These are phyloP conservation scores for Neolamprologus kungweensis DNA, from an alignment of 2,113 vertebrate species.

Conservation along the genomic window DNA sequence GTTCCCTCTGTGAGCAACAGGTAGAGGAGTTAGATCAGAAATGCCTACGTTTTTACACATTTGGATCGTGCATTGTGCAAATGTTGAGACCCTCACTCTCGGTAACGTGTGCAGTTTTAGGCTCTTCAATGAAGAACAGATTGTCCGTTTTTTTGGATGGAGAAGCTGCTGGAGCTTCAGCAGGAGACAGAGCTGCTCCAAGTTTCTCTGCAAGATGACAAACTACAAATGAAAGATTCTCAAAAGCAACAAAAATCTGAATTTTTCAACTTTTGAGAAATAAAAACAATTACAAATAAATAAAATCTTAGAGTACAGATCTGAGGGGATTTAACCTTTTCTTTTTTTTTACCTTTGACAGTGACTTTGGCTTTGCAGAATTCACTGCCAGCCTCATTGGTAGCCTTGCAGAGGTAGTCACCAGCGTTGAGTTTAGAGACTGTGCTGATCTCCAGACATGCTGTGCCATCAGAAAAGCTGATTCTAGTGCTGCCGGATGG, in stretches of 20 bases:
- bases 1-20: conserved; percentile 74
- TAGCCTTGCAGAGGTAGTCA: conserved; percentile 94
- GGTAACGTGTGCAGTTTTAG: conserved; percentile 74
- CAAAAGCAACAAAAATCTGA: background rate
- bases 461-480: conserved; percentile 82
- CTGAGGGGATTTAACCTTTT: background rate
- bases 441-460: conserved; percentile 78
- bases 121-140: conserved; percentile 91
- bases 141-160: conserved; percentile 79
- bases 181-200: conserved; percentile 28
- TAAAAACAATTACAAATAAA: background rate
- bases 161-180: conserved; percentile 61
- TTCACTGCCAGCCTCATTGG: conserved; percentile 84
- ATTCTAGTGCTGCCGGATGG: conserved; percentile 79
- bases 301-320: background rate
- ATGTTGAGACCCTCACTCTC: conserved; percentile 81
- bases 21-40: background rate
- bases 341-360: conserved; percentile 77
- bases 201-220: conserved; percentile 77
- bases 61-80: background rate
- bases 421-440: conserved; percentile 78
- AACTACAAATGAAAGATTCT: background rate
- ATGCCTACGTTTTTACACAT: background rate
- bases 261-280: background rate
- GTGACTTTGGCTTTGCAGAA: conserved; percentile 87